Conservation (phyloP, 1,140 invertebrate genomes). For the Tetramorium parvispinum region DNA sequence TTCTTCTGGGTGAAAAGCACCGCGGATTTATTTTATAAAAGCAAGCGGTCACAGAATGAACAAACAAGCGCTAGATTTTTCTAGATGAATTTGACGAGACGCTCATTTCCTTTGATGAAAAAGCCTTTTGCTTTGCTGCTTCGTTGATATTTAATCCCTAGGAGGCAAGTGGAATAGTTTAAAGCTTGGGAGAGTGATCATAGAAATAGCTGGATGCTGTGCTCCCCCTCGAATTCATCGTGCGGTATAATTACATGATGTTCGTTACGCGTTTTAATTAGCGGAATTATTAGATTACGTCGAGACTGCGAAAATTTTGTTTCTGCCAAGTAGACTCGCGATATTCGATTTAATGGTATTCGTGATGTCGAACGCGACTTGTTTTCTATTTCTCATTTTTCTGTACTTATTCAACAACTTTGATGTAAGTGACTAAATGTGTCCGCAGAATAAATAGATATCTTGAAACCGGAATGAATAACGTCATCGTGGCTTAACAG, state of each 20-base stretch:
- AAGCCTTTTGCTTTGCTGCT: slow-evolving; percentile 7
- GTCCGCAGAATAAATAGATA: not conserved
- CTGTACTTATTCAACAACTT: not conserved
- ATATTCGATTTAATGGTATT: not conserved
- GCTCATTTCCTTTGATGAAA: not conserved
- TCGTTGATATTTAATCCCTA: slow-evolving; percentile 43
- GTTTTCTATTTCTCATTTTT: not conserved
- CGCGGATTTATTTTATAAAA: not conserved
- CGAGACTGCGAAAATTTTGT: slow-evolving; percentile 28
- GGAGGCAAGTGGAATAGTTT: slow-evolving; percentile 36
- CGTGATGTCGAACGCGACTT: not conserved
- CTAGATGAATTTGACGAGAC: not conserved
- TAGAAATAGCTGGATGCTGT: slow-evolving; percentile 8
- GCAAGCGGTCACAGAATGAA: not conserved
- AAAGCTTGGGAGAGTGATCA: not conserved
- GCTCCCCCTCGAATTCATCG: not conserved
- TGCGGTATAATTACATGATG: slow-evolving; percentile 44
- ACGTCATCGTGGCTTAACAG: not conserved
- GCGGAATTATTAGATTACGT: slow-evolving; percentile 42
- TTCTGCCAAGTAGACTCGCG: not conserved
- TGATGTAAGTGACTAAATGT: not conserved
- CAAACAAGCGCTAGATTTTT: not conserved
- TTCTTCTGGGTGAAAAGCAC: not conserved
- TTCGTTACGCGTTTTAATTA: slow-evolving; percentile 53
- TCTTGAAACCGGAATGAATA: not conserved